Conservation (phyloP, 2,888 invertebrate genomes). For the Eupithecia centaureata region DNA sequence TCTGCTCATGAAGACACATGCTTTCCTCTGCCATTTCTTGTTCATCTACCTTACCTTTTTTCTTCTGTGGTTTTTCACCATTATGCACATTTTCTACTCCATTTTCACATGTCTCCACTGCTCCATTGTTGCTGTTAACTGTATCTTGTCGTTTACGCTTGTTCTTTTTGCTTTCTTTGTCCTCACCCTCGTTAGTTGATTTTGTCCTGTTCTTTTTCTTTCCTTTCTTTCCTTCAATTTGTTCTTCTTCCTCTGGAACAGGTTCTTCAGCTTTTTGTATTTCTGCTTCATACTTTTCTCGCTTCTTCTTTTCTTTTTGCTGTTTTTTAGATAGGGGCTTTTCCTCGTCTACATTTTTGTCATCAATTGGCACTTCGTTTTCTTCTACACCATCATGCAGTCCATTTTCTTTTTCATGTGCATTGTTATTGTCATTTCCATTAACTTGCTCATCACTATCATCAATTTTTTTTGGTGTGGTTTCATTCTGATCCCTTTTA, state of each 20-base stretch:
- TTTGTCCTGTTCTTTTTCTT: conserved; percentile 74
- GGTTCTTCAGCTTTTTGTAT: conserved; percentile 67
- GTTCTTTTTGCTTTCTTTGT: conserved; percentile 61
- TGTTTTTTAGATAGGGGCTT: conserved; percentile 75
- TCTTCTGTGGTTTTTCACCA: conserved; percentile 58
- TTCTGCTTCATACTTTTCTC: conserved; percentile 77
- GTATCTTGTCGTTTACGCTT: conserved; percentile 76
- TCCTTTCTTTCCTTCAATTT: conserved; percentile 64
- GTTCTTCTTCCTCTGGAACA: conserved; percentile 56
- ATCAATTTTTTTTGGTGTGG: conserved; percentile 28
- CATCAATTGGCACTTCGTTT: conserved; percentile 42
- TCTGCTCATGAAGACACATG: conserved; percentile 74
- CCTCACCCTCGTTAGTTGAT: conserved; percentile 56
- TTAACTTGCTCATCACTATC: background rate
- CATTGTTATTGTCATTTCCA: conserved; percentile 22
- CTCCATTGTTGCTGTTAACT: conserved; percentile 56
- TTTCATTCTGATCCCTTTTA: conserved; percentile 56
- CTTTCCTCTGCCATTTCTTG: conserved; percentile 66
- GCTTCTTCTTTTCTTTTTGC: conserved; percentile 76
- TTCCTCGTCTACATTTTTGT: conserved; percentile 46
- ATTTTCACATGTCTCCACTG: conserved; percentile 42
- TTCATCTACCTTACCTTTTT: conserved; percentile 67
- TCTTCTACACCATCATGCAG: conserved; percentile 42
- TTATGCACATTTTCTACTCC: conserved; percentile 46
- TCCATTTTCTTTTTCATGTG: conserved; percentile 37